Evolutionary conservation across 1,140 invertebrate species (phyloP).

Genomic region (Littorina saxatilis): DNA sequence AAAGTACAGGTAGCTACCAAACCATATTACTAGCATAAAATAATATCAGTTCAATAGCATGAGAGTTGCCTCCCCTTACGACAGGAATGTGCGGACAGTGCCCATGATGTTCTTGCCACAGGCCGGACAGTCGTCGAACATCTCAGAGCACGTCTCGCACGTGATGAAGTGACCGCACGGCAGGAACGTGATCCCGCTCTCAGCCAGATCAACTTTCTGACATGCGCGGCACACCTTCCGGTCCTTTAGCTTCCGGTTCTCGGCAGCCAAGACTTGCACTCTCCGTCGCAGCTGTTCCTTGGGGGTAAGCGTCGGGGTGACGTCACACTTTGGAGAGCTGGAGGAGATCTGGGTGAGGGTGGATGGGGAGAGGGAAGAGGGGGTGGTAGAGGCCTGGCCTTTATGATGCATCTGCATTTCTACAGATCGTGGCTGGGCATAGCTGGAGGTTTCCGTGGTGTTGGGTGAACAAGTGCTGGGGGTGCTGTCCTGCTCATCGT

Average conservation of each 20-base stretch:
- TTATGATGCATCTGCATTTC: no score
- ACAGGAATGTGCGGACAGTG: slow-evolving; percentile 34
- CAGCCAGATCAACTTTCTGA: slow-evolving; percentile 3
- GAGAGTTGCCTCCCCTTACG: not conserved
- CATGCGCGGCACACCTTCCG: slow-evolving; percentile 30
- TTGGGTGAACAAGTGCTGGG: not conserved
- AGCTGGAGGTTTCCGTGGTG: no score
- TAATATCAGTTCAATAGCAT: no score
- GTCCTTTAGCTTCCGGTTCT: slow-evolving; percentile 22
- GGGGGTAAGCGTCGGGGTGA: not conserved
- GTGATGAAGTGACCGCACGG: slow-evolving; percentile 42
- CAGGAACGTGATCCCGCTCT: slow-evolving; percentile 28
- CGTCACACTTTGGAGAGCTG: not conserved
- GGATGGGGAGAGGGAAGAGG: no score
- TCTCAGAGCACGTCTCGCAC: slow-evolving; percentile 32
- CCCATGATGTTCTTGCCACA: slow-evolving; percentile 37
- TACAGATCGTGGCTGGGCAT: not conserved
- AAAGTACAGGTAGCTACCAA: no score
- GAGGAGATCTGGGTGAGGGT: no score
- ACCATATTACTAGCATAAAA: no score
- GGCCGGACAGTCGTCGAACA: slow-evolving; percentile 24
- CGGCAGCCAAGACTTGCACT: not conserved
- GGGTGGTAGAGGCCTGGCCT: no score
- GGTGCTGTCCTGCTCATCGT: not conserved
- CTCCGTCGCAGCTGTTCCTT: not conserved